A percentile compares a stretch with the other conserved stretches of the same genome.
Evolutionary conservation across 1,140 invertebrate species (phyloP).

Genomic region (Carcinoscorpius rotundicauda): DNA sequence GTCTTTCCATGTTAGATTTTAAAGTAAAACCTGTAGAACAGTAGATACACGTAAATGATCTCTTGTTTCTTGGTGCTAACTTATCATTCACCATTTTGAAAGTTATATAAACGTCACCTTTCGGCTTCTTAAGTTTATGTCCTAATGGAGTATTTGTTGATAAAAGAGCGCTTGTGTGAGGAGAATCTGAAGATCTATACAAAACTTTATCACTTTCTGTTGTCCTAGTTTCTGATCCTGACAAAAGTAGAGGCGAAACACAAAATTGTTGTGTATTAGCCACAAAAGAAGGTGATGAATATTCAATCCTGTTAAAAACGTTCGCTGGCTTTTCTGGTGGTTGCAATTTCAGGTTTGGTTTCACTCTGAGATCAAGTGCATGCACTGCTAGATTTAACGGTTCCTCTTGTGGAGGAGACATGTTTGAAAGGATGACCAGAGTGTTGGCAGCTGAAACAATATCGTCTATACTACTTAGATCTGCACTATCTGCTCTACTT

Average conservation of each 20-base stretch:
- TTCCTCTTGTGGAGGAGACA: conserved; percentile 35
- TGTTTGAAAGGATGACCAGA: conserved; percentile 16
- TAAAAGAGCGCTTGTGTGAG: background rate
- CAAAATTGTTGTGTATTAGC: too few relatives aligned
- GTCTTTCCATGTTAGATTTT: conserved; percentile 82
- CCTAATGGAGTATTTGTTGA: too few relatives aligned
- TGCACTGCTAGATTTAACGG: conserved; percentile 66
- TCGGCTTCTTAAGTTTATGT: too few relatives aligned
- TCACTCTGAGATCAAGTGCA: conserved; percentile 76
- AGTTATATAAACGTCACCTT: conserved; percentile 4
- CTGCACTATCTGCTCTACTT: background rate
- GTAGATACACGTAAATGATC: conserved; percentile 76
- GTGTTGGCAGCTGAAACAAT: conserved; percentile 17
- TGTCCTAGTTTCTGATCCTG: too few relatives aligned
- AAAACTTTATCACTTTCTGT: too few relatives aligned
- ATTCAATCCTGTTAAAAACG: background rate
- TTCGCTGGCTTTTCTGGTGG: background rate
- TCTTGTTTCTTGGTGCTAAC: conserved; percentile 52
- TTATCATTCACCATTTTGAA: conserved; percentile 72
- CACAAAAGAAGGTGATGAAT: background rate
- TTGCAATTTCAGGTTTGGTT: conserved; percentile 28
- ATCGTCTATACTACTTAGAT: background rate
- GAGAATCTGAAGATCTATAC: too few relatives aligned
- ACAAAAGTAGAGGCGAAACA: too few relatives aligned
- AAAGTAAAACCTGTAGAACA: conserved; percentile 78